Evolutionary conservation across 2,113 vertebrate genomes (phyloP).

Genomic region (Ascaphus truei): DNA sequence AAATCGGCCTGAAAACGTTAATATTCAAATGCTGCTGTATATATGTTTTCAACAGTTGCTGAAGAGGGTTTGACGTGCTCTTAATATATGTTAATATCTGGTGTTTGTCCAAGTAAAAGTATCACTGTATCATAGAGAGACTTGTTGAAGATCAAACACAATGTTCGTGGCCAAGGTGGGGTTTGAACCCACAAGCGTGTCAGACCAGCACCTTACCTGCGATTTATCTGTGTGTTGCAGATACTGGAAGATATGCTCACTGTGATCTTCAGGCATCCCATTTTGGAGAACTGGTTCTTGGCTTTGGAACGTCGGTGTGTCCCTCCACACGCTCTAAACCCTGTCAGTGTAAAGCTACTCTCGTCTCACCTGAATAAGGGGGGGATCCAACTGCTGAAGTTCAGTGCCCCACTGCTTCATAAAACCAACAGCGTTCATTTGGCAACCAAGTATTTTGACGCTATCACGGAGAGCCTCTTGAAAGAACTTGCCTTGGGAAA

Average conservation of each 20-base stretch:
- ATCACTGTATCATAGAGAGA: too few relatives aligned
- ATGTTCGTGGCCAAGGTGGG: too few relatives aligned
- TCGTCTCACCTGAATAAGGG: slow-evolving; percentile 61
- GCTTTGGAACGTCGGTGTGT: slow-evolving; percentile 68
- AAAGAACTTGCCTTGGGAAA: slow-evolving; percentile 56
- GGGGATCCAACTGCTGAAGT: slow-evolving; percentile 66
- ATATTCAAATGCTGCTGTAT: too few relatives aligned
- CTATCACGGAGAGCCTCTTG: slow-evolving; percentile 61
- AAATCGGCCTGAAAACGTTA: too few relatives aligned
- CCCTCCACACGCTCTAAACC: slow-evolving; percentile 73
- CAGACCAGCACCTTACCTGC: too few relatives aligned
- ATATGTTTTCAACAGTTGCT: too few relatives aligned
- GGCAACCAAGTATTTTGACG: slow-evolving; percentile 58
- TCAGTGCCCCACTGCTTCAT: slow-evolving; percentile 51
- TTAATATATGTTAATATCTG: too few relatives aligned
- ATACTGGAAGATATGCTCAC: slow-evolving; percentile 58
- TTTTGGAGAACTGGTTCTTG: slow-evolving; percentile 83
- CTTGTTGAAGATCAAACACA: too few relatives aligned
- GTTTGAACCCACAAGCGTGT: too few relatives aligned
- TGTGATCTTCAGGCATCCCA: slow-evolving; percentile 77
- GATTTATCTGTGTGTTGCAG: slow-evolving; percentile 54
- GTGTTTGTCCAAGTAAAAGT: too few relatives aligned
- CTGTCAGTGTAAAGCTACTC: slow-evolving; percentile 67
- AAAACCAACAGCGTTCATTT: slow-evolving; percentile 48
- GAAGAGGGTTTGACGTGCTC: too few relatives aligned